Evolutionary conservation across 1,140 invertebrate species (phyloP), one percentile per base, ranked within the genome.

Genomic region (Drosophila ohnishii): DNA sequence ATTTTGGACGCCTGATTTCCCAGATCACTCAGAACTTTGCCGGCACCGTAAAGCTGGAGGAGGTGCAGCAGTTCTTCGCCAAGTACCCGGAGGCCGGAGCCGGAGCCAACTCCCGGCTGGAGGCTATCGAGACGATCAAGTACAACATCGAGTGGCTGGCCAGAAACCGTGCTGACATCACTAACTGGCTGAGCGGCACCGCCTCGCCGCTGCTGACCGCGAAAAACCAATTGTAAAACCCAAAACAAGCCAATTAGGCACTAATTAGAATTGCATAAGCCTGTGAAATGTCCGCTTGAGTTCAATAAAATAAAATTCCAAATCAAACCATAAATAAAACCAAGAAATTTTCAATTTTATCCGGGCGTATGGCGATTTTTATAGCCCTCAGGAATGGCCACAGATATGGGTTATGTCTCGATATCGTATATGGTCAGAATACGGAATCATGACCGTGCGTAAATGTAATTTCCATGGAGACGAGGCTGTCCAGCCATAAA

Each of bases 51-150:
- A 95, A 95, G 86, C 91, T 97, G 1, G 84, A 95, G 80, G 96
- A 98, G 94, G 95, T 98, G 92, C 91, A 95, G 77, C 87, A 90
- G 0, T 97, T 98, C 91, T 98, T 96, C 80, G 85, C 79, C 1
- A 94, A 95, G 70, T 95, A 97, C 89, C 97, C 97, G 0, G 95
- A 98, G n/a, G 96, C 96, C 13, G 97, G 97, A 2, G 96, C 97
- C 2, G 97, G 97, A 0, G 94, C 93, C 19, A 90, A 93, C 16
- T 94, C 94, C 1, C 92, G 97, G 35, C 90, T 93, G 34, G 94
- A 95, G 76, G 96, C 97, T 0, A 79, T 97, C 1, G 97, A 97
- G 89, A 95, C 92, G 8, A 95, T 98, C 3, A 91, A 93, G n/a
- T 95, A 95, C 80, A 98, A 98, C 83, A 97, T 98, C 5, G 94